These are phyloP conservation scores for Pristionchus entomophagus DNA, from an alignment of 2,888 invertebrate genomes.

Conservation along the genomic window DNA sequence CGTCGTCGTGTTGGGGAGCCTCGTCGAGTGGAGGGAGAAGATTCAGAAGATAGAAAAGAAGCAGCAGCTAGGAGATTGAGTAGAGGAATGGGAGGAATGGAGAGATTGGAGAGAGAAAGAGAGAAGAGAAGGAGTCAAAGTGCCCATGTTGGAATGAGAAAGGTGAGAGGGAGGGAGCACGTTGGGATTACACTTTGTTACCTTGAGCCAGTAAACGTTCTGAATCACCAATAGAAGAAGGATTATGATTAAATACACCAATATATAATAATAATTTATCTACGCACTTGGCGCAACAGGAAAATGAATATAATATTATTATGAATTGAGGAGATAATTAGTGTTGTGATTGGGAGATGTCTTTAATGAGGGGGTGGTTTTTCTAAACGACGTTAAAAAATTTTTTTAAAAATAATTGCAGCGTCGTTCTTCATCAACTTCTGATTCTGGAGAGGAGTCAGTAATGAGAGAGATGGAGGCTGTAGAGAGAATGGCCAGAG, in stretches of 20 bases:
- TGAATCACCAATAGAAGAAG: no score
- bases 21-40: conserved; percentile 12
- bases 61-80: conserved; percentile 20
- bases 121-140: conserved; percentile 45
- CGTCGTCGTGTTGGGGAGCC: neutral
- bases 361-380: no score
- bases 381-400: no score
- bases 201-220: no score
- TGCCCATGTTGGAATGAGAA: conserved; percentile 14
- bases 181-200: no score
- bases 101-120: conserved; percentile 23
- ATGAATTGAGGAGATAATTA: no score
- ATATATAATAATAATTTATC: no score
- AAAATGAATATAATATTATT: no score
- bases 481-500: conserved; percentile 43
- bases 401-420: no score
- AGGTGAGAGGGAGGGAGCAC: conserved; percentile 32
- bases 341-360: no score
- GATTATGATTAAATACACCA: no score
- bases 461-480: conserved; percentile 35
- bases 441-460: conserved; percentile 36
- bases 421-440: neutral
- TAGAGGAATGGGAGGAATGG: conserved; percentile 27
- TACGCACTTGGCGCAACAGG: no score
- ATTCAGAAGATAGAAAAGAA: conserved; percentile 21